Percentiles rank a stretch among this genome's conserved stretches.
Conservation (phyloP, 2,113 vertebrate genomes). For the Tor tambroides region DNA sequence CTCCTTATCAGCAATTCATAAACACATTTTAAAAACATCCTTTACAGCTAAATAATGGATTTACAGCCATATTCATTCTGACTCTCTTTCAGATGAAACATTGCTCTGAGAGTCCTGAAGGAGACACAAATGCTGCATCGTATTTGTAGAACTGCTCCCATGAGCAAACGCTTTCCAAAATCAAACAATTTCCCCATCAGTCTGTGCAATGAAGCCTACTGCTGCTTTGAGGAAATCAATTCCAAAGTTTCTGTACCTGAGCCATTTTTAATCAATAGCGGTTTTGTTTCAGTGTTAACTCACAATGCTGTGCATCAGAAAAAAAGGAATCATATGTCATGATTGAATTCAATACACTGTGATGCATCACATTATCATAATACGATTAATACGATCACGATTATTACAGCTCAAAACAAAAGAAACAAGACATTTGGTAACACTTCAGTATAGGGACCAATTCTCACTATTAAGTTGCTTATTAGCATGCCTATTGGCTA, state of each 20-base stretch:
- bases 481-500: too few relatives aligned
- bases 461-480: too few relatives aligned
- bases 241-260: neutral
- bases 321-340: neutral
- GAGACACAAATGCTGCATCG: neutral
- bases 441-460: too few relatives aligned
- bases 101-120: neutral
- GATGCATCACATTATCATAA: neutral
- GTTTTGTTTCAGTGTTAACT: neutral
- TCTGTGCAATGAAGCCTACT: neutral
- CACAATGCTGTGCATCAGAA: neutral
- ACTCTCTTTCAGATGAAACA: conserved; percentile 6
- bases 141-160: neutral
- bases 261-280: neutral
- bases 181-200: neutral
- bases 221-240: neutral
- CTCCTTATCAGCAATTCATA: neutral
- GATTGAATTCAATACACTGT: neutral
- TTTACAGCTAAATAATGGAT: neutral
- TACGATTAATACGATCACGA: neutral
- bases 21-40: neutral
- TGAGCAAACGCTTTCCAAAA: neutral
- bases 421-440: neutral
- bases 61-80: neutral
- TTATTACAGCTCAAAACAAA: neutral